A percentile compares a stretch with the other conserved stretches of the same genome.
phyloP scores from a whole-genome alignment of 2,888 invertebrate genomes.

The Cabera pusaria region DNA sequence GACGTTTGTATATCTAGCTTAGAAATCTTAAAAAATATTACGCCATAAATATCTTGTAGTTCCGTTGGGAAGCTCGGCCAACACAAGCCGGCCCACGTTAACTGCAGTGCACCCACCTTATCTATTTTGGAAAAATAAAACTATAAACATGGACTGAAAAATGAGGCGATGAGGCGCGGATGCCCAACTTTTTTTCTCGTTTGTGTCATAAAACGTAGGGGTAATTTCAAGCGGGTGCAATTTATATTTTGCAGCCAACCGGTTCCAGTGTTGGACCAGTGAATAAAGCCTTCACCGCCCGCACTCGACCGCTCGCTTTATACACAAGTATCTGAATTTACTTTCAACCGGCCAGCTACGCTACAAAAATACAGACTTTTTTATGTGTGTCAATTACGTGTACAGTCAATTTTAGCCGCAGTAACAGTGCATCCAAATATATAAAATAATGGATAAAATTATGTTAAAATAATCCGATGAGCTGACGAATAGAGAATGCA shows the following conservation, averaged over 20 bases:
- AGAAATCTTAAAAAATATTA: conserved; percentile 13
- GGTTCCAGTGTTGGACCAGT: conserved; percentile 50
- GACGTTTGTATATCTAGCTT: conserved; percentile 9
- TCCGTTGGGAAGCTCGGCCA: conserved; percentile 14
- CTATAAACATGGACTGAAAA: conserved; percentile 39
- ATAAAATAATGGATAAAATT: too few relatives aligned
- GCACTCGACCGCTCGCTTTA: conserved; percentile 35
- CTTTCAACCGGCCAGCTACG: conserved; percentile 35
- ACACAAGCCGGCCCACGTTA: conserved; percentile 11
- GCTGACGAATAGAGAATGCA: too few relatives aligned
- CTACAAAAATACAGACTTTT: conserved; percentile 24
- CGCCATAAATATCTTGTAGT: conserved; percentile 15
- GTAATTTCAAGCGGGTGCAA: conserved; percentile 65
- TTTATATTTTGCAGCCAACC: conserved; percentile 65
- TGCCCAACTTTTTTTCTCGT: conserved; percentile 57
- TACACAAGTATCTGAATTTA: conserved; percentile 43
- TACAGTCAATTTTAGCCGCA: too few relatives aligned
- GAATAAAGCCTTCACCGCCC: conserved; percentile 59
- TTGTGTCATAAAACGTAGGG: conserved; percentile 65
- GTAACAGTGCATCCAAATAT: too few relatives aligned
- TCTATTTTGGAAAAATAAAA: conserved; percentile 36
- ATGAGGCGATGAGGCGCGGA: conserved; percentile 47
- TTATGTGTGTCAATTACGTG: conserved; percentile 10
- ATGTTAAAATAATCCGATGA: too few relatives aligned
- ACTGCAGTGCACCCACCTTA: conserved; percentile 26